Percentiles rank a stretch among this genome's conserved stretches.
Conservation (phyloP, 2,113 vertebrate species). For the Mus spicilegus region DNA sequence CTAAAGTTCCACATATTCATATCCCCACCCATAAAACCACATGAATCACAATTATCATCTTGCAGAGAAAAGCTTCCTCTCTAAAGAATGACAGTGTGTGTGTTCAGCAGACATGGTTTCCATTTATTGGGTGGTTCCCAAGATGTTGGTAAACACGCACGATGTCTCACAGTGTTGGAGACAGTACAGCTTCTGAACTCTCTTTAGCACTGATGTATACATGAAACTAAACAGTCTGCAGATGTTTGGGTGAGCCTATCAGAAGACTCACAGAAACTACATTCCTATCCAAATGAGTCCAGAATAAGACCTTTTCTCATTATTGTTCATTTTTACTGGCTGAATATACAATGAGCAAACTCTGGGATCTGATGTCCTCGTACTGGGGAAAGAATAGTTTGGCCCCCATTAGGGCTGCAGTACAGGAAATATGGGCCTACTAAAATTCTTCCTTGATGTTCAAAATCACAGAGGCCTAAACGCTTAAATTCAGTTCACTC, state of each 20-base stretch:
- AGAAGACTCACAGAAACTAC: background rate
- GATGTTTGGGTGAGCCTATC: background rate
- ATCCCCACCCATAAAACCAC: background rate
- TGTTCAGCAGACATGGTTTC: background rate
- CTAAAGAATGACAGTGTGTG: background rate
- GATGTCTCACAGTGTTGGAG: background rate
- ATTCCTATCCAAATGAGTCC: background rate
- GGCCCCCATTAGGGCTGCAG: too few species aligned
- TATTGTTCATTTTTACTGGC: background rate
- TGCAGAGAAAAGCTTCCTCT: background rate
- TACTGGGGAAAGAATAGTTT: background rate
- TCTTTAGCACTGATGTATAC: background rate
- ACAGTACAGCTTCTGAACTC: background rate
- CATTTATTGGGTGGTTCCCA: background rate
- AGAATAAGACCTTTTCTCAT: background rate
- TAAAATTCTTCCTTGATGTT: background rate
- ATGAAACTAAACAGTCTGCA: too few species aligned
- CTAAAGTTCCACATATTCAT: constrained; percentile 10
- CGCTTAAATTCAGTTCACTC: background rate
- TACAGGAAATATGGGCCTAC: background rate
- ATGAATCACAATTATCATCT: background rate
- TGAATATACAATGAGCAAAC: background rate
- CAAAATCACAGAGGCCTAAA: background rate
- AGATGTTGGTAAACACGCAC: background rate
- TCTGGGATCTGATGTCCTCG: background rate